phyloP scores from a whole-genome alignment of 2,797 vertebrate species.

The Apogon talboti region DNA sequence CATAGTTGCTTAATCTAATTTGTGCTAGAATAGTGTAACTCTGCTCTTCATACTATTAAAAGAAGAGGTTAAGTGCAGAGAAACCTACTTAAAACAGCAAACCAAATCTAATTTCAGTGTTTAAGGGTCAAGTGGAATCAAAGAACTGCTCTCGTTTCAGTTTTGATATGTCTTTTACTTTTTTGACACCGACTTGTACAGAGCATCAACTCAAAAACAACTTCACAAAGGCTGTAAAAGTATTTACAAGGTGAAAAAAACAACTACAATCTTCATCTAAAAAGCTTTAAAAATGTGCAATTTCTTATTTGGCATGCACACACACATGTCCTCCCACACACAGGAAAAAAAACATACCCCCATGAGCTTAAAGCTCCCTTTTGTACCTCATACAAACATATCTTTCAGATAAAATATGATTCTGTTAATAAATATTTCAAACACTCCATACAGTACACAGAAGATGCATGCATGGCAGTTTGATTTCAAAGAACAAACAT shows the following conservation, averaged over 20 bases:
- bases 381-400: slow-evolving; percentile 85
- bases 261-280: slow-evolving; percentile 87
- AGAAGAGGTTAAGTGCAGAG: no score
- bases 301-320: slow-evolving; percentile 91
- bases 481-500: slow-evolving; percentile 74
- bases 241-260: slow-evolving; percentile 93
- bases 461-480: slow-evolving; percentile 91
- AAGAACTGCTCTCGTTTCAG: slow-evolving; percentile 19
- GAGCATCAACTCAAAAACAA: slow-evolving; percentile 88
- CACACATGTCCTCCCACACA: slow-evolving; percentile 73
- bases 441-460: slow-evolving; percentile 86
- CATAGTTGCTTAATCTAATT: background rate
- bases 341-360: slow-evolving; percentile 62
- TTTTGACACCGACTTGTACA: slow-evolving; percentile 87
- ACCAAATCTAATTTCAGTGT: no score
- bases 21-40: background rate
- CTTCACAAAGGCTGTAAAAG: slow-evolving; percentile 93
- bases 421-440: slow-evolving; percentile 84
- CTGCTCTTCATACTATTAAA: no score
- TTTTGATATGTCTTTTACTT: slow-evolving; percentile 81
- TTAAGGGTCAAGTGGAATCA: background rate
- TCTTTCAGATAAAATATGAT: slow-evolving; percentile 80
- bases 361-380: slow-evolving; percentile 80
- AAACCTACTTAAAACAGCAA: background rate
- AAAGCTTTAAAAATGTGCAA: slow-evolving; percentile 92